Evolutionary conservation across 1,140 invertebrate species (phyloP).

Genomic region (Eumeta japonica): DNA sequence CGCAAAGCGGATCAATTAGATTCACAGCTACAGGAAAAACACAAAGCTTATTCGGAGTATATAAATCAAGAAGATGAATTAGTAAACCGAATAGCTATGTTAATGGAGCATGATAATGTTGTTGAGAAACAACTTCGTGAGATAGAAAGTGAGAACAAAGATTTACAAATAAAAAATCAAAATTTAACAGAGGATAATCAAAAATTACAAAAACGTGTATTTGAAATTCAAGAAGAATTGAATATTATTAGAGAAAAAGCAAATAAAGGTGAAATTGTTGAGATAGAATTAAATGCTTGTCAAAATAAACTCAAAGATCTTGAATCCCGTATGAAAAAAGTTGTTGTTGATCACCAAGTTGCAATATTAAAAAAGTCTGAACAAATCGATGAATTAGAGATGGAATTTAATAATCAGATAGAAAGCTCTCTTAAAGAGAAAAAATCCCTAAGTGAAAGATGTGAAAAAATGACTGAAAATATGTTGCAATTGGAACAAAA

Average conservation of each 20-base stretch:
- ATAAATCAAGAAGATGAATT: constrained; percentile 58
- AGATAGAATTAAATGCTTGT: constrained; percentile 27
- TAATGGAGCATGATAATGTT: constrained; percentile 60
- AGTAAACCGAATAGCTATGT: constrained; percentile 50
- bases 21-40: constrained; percentile 57
- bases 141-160: constrained; percentile 59
- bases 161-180: constrained; percentile 53
- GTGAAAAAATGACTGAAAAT: constrained; percentile 58
- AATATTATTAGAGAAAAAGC: constrained; percentile 27
- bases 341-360: constrained; percentile 55
- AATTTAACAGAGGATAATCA: constrained; percentile 46
- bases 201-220: constrained; percentile 29
- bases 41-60: constrained; percentile 57
- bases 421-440: constrained; percentile 58
- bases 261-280: constrained; percentile 26
- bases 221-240: constrained; percentile 37
- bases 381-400: constrained; percentile 62
- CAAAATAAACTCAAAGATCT: constrained; percentile 38
- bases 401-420: constrained; percentile 63
- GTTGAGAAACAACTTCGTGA: constrained; percentile 58
- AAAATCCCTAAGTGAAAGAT: constrained; percentile 55
- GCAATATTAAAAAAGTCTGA: constrained; percentile 52
- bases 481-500: constrained; percentile 42
- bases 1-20: constrained; percentile 57
- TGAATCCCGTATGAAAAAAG: constrained; percentile 54